Evolutionary conservation across 2,888 invertebrate species (phyloP).

Genomic region (Caenorhabditis sinica): DNA sequence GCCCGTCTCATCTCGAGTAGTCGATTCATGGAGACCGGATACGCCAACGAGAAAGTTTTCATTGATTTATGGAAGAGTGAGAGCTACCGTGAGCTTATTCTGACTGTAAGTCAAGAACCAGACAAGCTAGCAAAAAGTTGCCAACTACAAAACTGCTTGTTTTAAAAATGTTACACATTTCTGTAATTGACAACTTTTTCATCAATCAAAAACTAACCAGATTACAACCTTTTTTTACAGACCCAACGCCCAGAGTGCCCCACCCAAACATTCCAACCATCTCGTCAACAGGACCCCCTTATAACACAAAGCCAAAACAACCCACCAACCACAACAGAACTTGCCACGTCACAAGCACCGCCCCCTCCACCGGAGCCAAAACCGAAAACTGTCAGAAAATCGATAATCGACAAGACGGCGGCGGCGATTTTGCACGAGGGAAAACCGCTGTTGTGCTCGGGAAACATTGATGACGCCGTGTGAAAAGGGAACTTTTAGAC

Average conservation of each 20-base stretch:
- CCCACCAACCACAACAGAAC: not conserved
- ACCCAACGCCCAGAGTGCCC: conserved; percentile 36
- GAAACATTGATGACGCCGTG: conserved; percentile 33
- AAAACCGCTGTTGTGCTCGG: conserved; percentile 66
- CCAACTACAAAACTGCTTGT: not conserved
- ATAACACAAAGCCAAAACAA: not conserved
- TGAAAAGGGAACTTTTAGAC: conserved; percentile 5
- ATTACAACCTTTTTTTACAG: conserved; percentile 32
- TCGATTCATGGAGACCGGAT: conserved; percentile 53
- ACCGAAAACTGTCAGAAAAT: conserved; percentile 21
- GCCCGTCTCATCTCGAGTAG: conserved; percentile 21
- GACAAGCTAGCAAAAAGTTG: not conserved
- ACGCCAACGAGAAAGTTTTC: conserved; percentile 51
- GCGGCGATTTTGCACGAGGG: conserved; percentile 79
- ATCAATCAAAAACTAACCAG: not conserved
- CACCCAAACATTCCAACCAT: conserved; percentile 25
- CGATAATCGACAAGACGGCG: conserved; percentile 76
- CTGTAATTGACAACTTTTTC: not conserved
- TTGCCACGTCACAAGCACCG: not conserved
- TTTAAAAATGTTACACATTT: not conserved
- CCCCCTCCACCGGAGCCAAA: not conserved
- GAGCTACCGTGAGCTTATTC: conserved; percentile 51
- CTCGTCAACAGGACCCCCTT: not conserved
- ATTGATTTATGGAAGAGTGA: conserved; percentile 51
- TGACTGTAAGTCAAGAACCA: conserved; percentile 14